Evolutionary conservation across 2,888 invertebrate species (phyloP), one percentile per base, ranked within the genome.

Genomic region (Myopa testacea): DNA sequence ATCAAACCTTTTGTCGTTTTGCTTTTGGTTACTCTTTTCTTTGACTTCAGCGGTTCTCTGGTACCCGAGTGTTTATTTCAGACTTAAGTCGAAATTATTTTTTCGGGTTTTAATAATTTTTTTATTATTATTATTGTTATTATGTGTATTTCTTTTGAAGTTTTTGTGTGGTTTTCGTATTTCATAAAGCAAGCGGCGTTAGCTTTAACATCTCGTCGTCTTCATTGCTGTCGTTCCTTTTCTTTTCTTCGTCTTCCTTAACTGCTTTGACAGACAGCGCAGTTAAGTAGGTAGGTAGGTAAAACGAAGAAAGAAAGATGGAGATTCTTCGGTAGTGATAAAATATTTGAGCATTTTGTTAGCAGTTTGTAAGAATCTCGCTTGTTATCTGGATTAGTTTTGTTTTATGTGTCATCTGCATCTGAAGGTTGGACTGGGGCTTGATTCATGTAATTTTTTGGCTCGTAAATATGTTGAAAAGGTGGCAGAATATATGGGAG

Each of bases 331-430:
- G 10, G 67, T 38, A 40, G 67, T 37, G 75, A 75, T 75, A 75
- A 75, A 67, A 67, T 58, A 75, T 75, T 75, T 75, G 55, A 75
- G 55, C 75, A 40, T 75, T 75, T 75, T 75, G 75, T 75, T 55
- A 75, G 55, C 75, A 67, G 67, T 75, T 75, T 75, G 67, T 38
- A 75, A 55, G 65, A 52, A 40, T 62, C 19, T 62, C 26, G 45
- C 38, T 62, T 73, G 16, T 75, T 67, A n/a, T 75, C 67, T 55
- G 67, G 68, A 75, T 68, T 75, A 75, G 67, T 75, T 75, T 75
- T 75, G 58, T 75, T 75, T 67, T 55, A 75, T 67, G 55, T 75
- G 75, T 75, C 75, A 68, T 68, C 52, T 37, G 14, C 10, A 8
- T 26, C 26, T 62, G 60, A 38, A 60, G 58, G 71, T 62, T 62